Conservation (phyloP, 2,797 vertebrate genomes). For the Poliocrania exsul region DNA sequence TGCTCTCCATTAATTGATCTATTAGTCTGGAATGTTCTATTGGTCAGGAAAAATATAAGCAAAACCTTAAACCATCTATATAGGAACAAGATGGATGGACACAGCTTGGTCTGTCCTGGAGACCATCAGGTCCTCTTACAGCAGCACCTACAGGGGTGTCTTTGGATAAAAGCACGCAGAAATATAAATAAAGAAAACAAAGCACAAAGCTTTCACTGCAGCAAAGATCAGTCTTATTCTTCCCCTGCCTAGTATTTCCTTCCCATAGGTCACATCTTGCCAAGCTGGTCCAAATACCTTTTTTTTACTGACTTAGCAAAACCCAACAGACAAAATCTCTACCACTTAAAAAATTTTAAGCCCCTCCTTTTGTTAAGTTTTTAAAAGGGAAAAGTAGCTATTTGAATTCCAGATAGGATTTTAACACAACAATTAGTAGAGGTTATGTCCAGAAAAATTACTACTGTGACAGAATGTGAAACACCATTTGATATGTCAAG, state of each 20-base stretch:
- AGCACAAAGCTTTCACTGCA: neutral
- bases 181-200: fast-evolving
- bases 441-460: neutral
- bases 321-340: neutral
- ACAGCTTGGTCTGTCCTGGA: neutral
- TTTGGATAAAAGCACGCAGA: neutral
- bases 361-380: neutral
- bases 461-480: neutral
- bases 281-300: neutral
- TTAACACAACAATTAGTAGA: constrained; percentile 17
- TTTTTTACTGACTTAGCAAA: neutral
- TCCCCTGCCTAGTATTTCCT: neutral
- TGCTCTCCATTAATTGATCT: neutral
- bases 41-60: neutral
- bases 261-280: neutral
- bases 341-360: neutral
- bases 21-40: neutral
- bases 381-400: neutral
- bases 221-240: neutral
- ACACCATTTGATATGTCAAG: neutral
- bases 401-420: constrained; percentile 22
- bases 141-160: neutral
- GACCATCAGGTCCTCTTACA: neutral
- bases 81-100: neutral
- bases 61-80: neutral